Conservation (phyloP, 2,888 invertebrate species). For the Xestia c-nigrum region DNA sequence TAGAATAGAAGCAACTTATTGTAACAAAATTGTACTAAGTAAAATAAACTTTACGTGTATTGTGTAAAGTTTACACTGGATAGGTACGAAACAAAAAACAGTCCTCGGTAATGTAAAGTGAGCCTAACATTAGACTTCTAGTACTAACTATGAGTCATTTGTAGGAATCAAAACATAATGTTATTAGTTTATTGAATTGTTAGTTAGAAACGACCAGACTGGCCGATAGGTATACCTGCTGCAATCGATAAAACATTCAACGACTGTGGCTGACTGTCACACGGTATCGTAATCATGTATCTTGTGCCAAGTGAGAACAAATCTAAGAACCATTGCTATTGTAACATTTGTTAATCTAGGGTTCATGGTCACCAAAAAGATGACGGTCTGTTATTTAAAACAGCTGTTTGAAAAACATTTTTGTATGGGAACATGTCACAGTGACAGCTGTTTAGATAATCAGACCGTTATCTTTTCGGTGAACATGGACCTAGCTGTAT, state of each 20-base stretch:
- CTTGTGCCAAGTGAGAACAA: not conserved
- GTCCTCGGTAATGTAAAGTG: not conserved
- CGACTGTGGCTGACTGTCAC: constrained; percentile 33
- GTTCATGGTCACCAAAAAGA: no score
- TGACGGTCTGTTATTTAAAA: no score
- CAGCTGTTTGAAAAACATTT: no score
- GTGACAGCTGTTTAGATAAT: no score
- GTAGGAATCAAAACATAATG: constrained; percentile 54
- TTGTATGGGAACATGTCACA: no score
- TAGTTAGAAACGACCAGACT: constrained; percentile 58
- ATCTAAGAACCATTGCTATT: not conserved
- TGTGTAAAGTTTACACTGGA: not conserved
- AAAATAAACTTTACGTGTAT: not conserved
- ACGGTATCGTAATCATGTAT: constrained; percentile 18
- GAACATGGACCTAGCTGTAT: no score
- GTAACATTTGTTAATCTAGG: not conserved
- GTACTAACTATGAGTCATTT: constrained; percentile 53
- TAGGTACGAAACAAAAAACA: not conserved
- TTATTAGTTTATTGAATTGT: constrained; percentile 59
- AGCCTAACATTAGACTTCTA: not conserved
- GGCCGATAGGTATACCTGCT: constrained; percentile 56
- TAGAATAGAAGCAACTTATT: not conserved
- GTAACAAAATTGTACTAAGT: not conserved
- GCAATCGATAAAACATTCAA: constrained; percentile 65
- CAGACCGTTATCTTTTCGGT: no score